Conservation (phyloP, 2,113 vertebrate species). For the Chitala chitala region DNA sequence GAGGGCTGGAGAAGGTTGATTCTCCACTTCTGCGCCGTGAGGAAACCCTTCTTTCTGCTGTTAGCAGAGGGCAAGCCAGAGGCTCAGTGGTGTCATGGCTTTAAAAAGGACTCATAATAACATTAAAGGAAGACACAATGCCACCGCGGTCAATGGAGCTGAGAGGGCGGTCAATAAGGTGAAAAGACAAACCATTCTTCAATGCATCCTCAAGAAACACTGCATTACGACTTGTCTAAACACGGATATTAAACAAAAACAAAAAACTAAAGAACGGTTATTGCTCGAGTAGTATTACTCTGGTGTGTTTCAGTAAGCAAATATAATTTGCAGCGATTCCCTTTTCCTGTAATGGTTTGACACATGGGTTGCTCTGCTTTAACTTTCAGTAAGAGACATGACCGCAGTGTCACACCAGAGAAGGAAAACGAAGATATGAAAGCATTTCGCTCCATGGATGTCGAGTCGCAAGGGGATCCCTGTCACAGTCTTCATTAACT, state of each 20-base stretch:
- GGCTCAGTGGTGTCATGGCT: not conserved
- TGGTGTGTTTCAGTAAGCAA: too few species aligned
- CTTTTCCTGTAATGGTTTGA: not conserved
- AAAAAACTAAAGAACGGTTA: too few species aligned
- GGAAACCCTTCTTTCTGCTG: constrained; percentile 39
- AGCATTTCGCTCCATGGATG: not conserved
- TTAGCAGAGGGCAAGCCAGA: constrained; percentile 32
- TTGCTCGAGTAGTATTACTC: too few species aligned
- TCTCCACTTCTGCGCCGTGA: constrained; percentile 1
- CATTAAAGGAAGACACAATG: not conserved
- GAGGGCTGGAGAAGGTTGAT: constrained; percentile 23
- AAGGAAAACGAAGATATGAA: too few species aligned
- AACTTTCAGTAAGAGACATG: too few species aligned
- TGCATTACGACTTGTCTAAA: not conserved
- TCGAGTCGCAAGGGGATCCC: not conserved
- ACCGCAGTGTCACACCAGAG: too few species aligned
- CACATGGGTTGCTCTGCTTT: not conserved
- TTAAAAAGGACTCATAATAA: not conserved
- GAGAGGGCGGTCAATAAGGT: not conserved
- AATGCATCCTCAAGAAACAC: not conserved
- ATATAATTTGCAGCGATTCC: not conserved
- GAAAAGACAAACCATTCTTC: not conserved
- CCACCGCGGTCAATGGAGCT: constrained; percentile 1
- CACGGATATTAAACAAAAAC: not conserved
- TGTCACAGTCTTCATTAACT: not conserved